Conservation (phyloP, 2,113 vertebrate species). For the Channa maculata region DNA sequence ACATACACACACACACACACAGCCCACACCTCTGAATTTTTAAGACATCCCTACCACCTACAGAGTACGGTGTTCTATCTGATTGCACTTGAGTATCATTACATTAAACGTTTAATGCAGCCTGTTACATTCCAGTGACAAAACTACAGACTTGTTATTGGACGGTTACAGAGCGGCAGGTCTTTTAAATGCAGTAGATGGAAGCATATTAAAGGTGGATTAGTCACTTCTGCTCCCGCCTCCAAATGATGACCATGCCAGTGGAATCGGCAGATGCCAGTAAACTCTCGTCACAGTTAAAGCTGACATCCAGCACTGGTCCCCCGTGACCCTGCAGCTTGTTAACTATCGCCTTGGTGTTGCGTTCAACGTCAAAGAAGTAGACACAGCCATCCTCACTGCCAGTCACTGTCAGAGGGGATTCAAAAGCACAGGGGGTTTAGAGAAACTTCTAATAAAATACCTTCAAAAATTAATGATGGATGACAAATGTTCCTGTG, state of each 20-base stretch:
- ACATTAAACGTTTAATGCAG: constrained; percentile 55
- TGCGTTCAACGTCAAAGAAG: constrained; percentile 94
- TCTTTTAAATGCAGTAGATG: constrained; percentile 21
- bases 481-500: neutral
- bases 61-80: constrained; percentile 43
- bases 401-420: constrained; percentile 86
- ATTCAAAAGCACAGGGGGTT: neutral
- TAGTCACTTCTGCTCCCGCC: constrained; percentile 91
- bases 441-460: neutral
- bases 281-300: constrained; percentile 96
- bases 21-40: constrained; percentile 29
- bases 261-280: constrained; percentile 93
- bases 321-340: constrained; percentile 94
- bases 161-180: constrained; percentile 47
- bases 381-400: constrained; percentile 94
- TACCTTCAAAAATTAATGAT: neutral
- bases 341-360: constrained; percentile 94
- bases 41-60: constrained; percentile 55
- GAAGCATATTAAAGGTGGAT: constrained; percentile 38
- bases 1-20: neutral
- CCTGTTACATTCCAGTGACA: constrained; percentile 63
- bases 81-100: constrained; percentile 70
- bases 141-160: constrained; percentile 53
- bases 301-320: constrained; percentile 92
- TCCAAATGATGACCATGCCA: constrained; percentile 96